Percentiles rank a stretch among this genome's conserved stretches.
These are phyloP conservation scores for Megalops atlanticus DNA, from an alignment of 2,113 vertebrate species.

Conservation along the genomic window DNA sequence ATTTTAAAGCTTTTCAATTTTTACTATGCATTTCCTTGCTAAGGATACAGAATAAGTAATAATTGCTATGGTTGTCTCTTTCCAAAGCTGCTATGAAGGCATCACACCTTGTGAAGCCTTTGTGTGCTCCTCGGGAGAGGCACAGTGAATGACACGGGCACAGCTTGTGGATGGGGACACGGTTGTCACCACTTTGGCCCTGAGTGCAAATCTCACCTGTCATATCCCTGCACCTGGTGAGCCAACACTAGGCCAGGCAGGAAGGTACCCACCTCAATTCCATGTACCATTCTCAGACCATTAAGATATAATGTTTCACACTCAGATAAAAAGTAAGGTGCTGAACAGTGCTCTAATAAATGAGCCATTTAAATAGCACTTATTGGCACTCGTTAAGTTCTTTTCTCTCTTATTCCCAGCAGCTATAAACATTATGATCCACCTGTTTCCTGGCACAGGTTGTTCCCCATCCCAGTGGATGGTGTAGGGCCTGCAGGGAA, in stretches of 20 bases:
- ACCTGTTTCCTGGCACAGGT: constrained; percentile 7
- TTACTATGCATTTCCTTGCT: too few relatives aligned
- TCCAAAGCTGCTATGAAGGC: too few relatives aligned
- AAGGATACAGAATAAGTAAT: too few relatives aligned
- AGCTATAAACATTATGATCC: constrained; percentile 27
- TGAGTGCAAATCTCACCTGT: background rate
- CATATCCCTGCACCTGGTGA: constrained; percentile 12
- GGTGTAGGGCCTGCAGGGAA: background rate
- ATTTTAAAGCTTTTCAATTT: too few relatives aligned
- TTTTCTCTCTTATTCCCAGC: constrained; percentile 5
- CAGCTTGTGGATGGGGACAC: background rate
- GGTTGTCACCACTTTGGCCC: background rate
- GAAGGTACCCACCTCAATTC: background rate
- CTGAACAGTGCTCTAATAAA: constrained; percentile 5
- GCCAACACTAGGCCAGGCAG: background rate
- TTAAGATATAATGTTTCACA: background rate
- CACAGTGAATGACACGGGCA: background rate
- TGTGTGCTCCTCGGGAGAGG: too few relatives aligned
- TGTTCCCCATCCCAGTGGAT: background rate
- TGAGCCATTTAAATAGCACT: constrained; percentile 30
- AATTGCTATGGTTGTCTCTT: too few relatives aligned
- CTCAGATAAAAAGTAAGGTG: constrained; percentile 21
- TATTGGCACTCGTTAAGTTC: constrained; percentile 4
- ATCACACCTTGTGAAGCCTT: too few relatives aligned
- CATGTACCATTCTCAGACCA: background rate